Evolutionary conservation across 2,113 vertebrate genomes (phyloP).

Genomic region (Ornithorhynchus anatinus): DNA sequence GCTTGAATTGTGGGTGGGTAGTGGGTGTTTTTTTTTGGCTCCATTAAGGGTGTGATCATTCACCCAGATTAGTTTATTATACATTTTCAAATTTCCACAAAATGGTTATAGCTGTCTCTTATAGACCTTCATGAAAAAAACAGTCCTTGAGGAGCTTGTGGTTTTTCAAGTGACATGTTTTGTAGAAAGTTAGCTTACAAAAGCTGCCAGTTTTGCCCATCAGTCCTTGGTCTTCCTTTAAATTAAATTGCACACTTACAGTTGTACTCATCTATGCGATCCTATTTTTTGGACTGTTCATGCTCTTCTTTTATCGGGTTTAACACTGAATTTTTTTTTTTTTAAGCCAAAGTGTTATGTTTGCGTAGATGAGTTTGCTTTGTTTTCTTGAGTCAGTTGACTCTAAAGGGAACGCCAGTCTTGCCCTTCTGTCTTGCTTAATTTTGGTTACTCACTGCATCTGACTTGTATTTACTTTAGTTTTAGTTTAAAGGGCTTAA

Average conservation of each 20-base stretch:
- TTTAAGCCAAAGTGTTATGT: constrained; percentile 74
- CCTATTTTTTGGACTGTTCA: constrained; percentile 52
- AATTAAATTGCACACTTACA: constrained; percentile 44
- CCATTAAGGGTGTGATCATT: too few species aligned
- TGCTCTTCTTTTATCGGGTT: constrained; percentile 54
- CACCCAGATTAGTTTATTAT: too few species aligned
- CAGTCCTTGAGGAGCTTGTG: constrained; percentile 16
- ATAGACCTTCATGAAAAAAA: background rate
- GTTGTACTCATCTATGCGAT: constrained; percentile 74
- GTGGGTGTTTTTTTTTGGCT: too few species aligned
- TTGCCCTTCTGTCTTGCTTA: constrained; percentile 71
- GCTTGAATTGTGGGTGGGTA: too few species aligned
- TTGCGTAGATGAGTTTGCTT: constrained; percentile 56
- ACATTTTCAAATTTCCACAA: too few species aligned
- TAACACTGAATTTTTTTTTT: constrained; percentile 64
- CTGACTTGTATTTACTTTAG: constrained; percentile 13
- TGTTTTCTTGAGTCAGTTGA: constrained; percentile 56
- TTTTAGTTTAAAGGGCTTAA: background rate
- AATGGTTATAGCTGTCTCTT: too few species aligned
- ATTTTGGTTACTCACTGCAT: constrained; percentile 61
- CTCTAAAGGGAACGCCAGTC: constrained; percentile 61
- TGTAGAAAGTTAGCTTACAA: background rate
- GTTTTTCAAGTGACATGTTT: background rate
- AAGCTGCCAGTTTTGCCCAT: background rate
- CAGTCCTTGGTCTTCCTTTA: constrained; percentile 18